Evolutionary conservation across 2,888 invertebrate genomes (phyloP), one percentile per base, ranked within the genome.

Genomic region (Pharmacophagus antenor): DNA sequence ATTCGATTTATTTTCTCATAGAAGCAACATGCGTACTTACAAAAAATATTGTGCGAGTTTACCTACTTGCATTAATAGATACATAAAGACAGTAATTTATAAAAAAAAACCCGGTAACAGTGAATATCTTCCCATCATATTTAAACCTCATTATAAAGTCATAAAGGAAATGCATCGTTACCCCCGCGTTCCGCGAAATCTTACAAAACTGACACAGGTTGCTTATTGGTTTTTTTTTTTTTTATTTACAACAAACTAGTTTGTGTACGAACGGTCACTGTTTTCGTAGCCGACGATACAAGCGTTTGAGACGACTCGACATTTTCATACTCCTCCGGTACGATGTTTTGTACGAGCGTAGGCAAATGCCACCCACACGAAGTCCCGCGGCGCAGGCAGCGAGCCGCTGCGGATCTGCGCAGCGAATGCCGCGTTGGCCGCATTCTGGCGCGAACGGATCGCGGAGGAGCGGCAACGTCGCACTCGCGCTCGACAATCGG

Each of bases 381-480:
- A 8, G 27, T 42, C 22, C 44, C 54, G 17, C 15, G 18, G 18
- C 42, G 42, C 54, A 2, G 4, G 27, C 20, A 37, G 6, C 22
- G 17, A 18, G 23, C 37, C 25, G 53, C 37, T 41, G 53, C 48
- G 55, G 37, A 21, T 50, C 59, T 50, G 54, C 31, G 50, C 54
- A 54, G 41, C 55, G 54, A 60, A 60, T 60, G 59, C 59, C 55
- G 55, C 27, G 53, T 42, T 50, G 56, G 58, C 55, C 52, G 62
- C 51, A 41, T 27, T 42, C 8, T 20, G 27, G 18, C 51, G 21
- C 8, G 41, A 56, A 7, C 48, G 23, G 25, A 15, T 31, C 57
- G 37, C 57, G 23, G 42, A 61, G 59, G 65, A 61, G 62, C 58
- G 69, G 68, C 69, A 69, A 69, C 70, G 63, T 64, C 70, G 70